phyloP scores from a whole-genome alignment of 2,797 vertebrate genomes.

The Xenops minutus region DNA sequence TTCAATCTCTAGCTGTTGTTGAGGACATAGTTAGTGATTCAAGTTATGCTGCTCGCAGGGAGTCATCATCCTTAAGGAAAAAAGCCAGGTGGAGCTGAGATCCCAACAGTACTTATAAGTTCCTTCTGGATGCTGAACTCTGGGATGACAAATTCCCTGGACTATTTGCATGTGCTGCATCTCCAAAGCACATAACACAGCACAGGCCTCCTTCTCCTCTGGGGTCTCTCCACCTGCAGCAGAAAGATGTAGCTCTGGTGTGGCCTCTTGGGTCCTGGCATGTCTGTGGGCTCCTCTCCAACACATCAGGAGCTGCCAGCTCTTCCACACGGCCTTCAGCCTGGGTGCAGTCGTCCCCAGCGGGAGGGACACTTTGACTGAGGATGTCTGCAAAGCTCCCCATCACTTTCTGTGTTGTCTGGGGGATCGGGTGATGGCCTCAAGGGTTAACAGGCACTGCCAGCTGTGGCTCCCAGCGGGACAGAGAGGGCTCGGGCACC shows the following conservation, averaged over 20 bases:
- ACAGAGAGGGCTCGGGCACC: neutral
- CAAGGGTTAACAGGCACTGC: neutral
- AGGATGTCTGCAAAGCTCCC: neutral
- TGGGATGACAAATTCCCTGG: neutral
- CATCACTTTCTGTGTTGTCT: accelerated
- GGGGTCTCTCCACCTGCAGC: neutral
- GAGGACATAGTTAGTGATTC: neutral
- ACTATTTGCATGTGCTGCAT: neutral
- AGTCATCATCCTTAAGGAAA: neutral
- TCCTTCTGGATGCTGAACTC: neutral
- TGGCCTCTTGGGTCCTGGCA: neutral
- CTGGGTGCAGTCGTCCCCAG: neutral
- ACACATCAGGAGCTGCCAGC: neutral
- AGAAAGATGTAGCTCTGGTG: neutral
- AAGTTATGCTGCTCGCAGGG: accelerated
- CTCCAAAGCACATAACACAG: neutral
- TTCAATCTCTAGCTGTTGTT: neutral
- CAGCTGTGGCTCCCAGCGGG: neutral
- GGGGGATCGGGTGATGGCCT: accelerated
- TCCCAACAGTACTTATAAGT: neutral
- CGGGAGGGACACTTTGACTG: neutral
- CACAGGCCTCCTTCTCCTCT: neutral
- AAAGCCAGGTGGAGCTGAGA: neutral
- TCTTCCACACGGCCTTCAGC: neutral
- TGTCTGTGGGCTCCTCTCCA: neutral